Conservation (phyloP, 2,888 invertebrate species). For the Brachyptera putata region DNA sequence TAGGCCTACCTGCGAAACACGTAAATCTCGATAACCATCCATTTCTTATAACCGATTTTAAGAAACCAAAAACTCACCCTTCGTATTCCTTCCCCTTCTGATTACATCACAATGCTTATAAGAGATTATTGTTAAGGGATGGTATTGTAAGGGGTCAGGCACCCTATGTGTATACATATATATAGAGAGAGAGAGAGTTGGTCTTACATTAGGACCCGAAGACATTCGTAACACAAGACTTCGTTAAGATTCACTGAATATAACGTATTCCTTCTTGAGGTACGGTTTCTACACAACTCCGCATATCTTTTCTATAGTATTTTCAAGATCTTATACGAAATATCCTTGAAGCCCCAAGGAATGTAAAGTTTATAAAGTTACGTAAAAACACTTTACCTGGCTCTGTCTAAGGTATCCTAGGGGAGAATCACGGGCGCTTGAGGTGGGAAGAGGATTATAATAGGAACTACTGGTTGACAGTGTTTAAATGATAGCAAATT, state of each 20-base stretch:
- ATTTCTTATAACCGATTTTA: neutral
- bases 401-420: neutral
- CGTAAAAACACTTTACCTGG: constrained; percentile 10
- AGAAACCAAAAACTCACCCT: neutral
- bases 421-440: no score
- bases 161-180: no score
- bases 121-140: constrained; percentile 5
- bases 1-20: neutral
- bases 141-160: constrained; percentile 10
- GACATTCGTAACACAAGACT: constrained; percentile 9
- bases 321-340: neutral
- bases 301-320: neutral
- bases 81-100: constrained; percentile 1
- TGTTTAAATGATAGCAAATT: no score
- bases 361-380: no score
- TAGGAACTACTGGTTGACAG: no score
- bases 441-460: no score
- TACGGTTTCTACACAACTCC: neutral
- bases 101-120: constrained; percentile 1
- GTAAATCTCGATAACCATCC: neutral
- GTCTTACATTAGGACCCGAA: constrained; percentile 3
- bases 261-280: constrained; percentile 9
- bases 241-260: constrained; percentile 6
- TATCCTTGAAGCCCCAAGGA: neutral
- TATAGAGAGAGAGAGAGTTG: no score